Evolutionary conservation across 1,140 invertebrate genomes (phyloP), one percentile per base, ranked within the genome.

Genomic region (Scaptomyza pallida): DNA sequence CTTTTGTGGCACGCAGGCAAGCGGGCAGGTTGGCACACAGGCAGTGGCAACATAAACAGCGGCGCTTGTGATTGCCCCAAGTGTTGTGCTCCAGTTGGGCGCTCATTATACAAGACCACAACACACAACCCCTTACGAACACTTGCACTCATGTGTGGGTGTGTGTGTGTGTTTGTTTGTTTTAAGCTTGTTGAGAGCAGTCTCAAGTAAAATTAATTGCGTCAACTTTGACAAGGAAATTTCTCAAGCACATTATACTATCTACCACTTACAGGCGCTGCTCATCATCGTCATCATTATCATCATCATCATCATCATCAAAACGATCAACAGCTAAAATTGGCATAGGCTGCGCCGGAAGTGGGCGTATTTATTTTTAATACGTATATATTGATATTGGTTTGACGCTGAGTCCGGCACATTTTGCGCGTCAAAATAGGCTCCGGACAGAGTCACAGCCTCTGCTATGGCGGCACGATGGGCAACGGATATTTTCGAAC

Each of bases 381-480:
- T 17, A n/a, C n/a, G n/a, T n/a, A n/a, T n/a, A 55, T 44, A 55
- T 26, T 26, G 5, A 26, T 61, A 30, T 61, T 43, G 52, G 9
- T 67, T 64, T 48, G 43, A 47, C 40, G 43, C 69, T 50, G 59
- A 57, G 72, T 83, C 75, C 77, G 74, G 74, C 74, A 75, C 74
- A 88, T 86, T 86, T 86, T 80, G 78, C 63, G 69, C 67, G 73
- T 89, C 90, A 91, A 91, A 89, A 91, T 91, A 91, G 91, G 91
- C 67, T 91, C 91, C 77, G 90, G 89, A 80, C 91, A 91, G 69
- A 91, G 91, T 90, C 88, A 91, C 85, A 91, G 89, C 73, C 83
- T 91, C 70, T 91, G 90, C 80, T 82, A 91, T 91, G 91, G 91
- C 82, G 90, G 90, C 78, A 91, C 89, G 67, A 86, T 89, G 90